Percentiles rank a stretch among this genome's conserved stretches.
These are phyloP conservation scores for Leucophenga varia DNA, from an alignment of 1,140 invertebrate species.

Conservation along the genomic window DNA sequence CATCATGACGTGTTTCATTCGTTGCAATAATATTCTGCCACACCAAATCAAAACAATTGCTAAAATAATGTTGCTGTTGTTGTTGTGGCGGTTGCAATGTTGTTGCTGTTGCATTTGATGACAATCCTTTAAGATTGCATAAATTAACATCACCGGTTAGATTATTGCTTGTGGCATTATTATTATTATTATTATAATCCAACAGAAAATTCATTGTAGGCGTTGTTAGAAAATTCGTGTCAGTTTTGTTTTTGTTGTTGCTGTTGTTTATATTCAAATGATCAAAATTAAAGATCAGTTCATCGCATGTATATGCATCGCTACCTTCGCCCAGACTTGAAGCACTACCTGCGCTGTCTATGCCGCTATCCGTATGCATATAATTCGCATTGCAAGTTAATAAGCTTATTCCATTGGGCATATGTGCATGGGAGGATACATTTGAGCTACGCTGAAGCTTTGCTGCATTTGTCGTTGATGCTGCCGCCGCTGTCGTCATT, in stretches of 20 bases:
- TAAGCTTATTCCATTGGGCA: too few relatives aligned
- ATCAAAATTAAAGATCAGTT: slow-evolving; percentile 52
- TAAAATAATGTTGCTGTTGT: slow-evolving; percentile 35
- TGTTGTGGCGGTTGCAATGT: slow-evolving; percentile 13
- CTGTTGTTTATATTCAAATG: slow-evolving; percentile 43
- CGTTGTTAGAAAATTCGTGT: slow-evolving; percentile 13
- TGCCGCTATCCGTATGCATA: slow-evolving; percentile 34
- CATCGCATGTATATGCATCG: slow-evolving; percentile 30
- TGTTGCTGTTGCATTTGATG: background rate
- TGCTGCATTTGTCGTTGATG: background rate
- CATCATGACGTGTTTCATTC: slow-evolving; percentile 1
- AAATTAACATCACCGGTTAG: too few relatives aligned
- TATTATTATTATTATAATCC: slow-evolving; percentile 43
- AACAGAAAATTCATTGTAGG: slow-evolving; percentile 42
- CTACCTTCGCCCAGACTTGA: background rate
- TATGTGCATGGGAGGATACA: too few relatives aligned
- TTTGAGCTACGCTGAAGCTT: too few relatives aligned
- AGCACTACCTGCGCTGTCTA: slow-evolving; percentile 44
- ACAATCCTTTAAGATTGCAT: too few relatives aligned
- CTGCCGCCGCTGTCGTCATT: slow-evolving; percentile 5
- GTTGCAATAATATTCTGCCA: slow-evolving; percentile 27
- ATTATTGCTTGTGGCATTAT: slow-evolving; percentile 2
- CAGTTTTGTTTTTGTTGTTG: slow-evolving; percentile 1
- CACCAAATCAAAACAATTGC: slow-evolving; percentile 49
- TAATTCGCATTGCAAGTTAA: slow-evolving; percentile 23